Evolutionary conservation across 2,888 invertebrate genomes (phyloP), one percentile per base, ranked within the genome.

Genomic region (Pyrocoelia pectoralis): DNA sequence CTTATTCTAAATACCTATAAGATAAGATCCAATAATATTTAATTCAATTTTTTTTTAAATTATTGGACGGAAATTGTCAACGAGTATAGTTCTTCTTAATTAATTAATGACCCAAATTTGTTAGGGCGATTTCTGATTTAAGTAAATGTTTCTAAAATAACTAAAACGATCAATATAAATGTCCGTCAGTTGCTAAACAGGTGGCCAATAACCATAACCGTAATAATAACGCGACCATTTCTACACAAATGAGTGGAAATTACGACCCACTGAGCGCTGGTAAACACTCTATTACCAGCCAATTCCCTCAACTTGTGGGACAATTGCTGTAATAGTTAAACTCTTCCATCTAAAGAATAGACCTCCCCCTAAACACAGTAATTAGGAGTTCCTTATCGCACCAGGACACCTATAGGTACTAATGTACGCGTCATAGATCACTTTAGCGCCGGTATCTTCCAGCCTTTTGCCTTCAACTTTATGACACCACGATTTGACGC

Each of bases 141-240:
- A n/a, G n/a, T 8, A 8, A 2, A 33, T 33, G 8, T 15, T 59
- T 53, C 64, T 60, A 43, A 48, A 64, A 60, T 51, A 55, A 50
- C 18, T 53, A 24, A 60, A 64, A 41, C 60, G 64, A 60, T 64
- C 64, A 60, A 64, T 64, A 64, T 56, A 71, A 71, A 71, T 70
- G 72, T 69, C 72, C 72, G 71, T 72, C 73, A 73, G 70, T 69
- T 68, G 69, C 68, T 71, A 80, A 82, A 82, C 82, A 82, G 82
- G 82, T 82, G 82, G 82, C 81, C 82, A 82, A 82, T 82, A 82
- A 82, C 82, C 81, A 81, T 81, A 81, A 82, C 80, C 80, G 80
- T 82, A 81, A 81, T 81, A 80, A 81, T 81, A 81, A 80, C 81
- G 79, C 80, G 79, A 81, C 81, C 80, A 79, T 82, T 81, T 79